Evolutionary conservation across 2,797 vertebrate genomes (phyloP).

Genomic region (Mormyrus proboscirostris): DNA sequence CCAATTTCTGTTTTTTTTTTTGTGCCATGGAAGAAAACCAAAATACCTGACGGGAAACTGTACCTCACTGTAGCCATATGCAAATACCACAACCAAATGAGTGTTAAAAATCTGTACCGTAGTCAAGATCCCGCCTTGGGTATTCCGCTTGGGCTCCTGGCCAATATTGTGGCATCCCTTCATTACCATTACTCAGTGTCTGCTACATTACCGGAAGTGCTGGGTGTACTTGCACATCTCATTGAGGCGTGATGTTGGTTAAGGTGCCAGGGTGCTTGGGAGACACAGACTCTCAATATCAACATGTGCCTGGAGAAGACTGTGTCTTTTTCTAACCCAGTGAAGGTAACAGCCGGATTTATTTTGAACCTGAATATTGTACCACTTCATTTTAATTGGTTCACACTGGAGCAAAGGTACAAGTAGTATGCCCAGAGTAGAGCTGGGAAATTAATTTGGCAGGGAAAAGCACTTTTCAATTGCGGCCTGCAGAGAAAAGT

Average conservation of each 20-base stretch:
- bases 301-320: not conserved
- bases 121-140: not conserved
- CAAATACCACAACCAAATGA: not conserved
- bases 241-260: not conserved
- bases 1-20: not conserved
- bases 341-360: not conserved
- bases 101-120: not conserved
- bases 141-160: not conserved
- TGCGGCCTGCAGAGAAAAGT: constrained; percentile 45
- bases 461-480: constrained; percentile 50
- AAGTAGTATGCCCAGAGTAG: constrained; percentile 45
- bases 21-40: not conserved
- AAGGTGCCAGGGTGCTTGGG: no score
- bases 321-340: not conserved
- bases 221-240: not conserved
- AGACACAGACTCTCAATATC: not conserved
- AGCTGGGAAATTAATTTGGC: constrained; percentile 62
- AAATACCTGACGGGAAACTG: not conserved
- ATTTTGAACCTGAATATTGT: constrained; percentile 13
- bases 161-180: not conserved
- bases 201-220: not conserved
- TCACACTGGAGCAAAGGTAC: constrained; percentile 41
- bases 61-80: not conserved
- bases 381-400: constrained; percentile 30
- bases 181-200: not conserved